Conservation (phyloP, 2,888 invertebrate species). For the Idaea biselata region DNA sequence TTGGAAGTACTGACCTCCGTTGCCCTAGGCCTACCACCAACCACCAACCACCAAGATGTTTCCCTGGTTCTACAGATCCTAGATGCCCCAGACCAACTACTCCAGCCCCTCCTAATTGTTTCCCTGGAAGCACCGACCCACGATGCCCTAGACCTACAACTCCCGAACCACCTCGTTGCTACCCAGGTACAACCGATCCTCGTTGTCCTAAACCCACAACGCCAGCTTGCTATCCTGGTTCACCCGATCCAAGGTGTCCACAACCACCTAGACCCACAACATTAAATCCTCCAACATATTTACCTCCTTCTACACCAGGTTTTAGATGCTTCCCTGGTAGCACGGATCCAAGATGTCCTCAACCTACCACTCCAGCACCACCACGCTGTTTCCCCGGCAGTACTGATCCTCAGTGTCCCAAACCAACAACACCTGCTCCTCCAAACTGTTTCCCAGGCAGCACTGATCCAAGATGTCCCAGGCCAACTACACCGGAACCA, state of each 20-base stretch:
- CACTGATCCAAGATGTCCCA: conserved; percentile 34
- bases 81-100: conserved; percentile 26
- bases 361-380: conserved; percentile 37
- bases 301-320: conserved; percentile 31
- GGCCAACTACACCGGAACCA: conserved; percentile 39
- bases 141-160: conserved; percentile 23
- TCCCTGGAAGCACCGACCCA: conserved; percentile 34
- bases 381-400: conserved; percentile 42
- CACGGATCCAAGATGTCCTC: conserved; percentile 32
- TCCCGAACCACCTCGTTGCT: conserved; percentile 21
- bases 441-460: conserved; percentile 40
- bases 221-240: conserved; percentile 46
- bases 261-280: conserved; percentile 45
- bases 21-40: conserved; percentile 50
- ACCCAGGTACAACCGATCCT: conserved; percentile 31
- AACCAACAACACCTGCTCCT: conserved; percentile 36
- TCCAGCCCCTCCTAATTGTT: conserved; percentile 30
- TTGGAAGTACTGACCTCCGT: conserved; percentile 50
- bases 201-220: conserved; percentile 39
- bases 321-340: conserved; percentile 35
- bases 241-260: conserved; percentile 54
- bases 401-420: conserved; percentile 37
- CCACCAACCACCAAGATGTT: conserved; percentile 38
- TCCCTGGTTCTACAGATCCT: conserved; percentile 28
- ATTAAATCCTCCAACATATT: conserved; percentile 40